Conservation (phyloP, 2,113 vertebrate species). For the Peucedramus taeniatus region DNA sequence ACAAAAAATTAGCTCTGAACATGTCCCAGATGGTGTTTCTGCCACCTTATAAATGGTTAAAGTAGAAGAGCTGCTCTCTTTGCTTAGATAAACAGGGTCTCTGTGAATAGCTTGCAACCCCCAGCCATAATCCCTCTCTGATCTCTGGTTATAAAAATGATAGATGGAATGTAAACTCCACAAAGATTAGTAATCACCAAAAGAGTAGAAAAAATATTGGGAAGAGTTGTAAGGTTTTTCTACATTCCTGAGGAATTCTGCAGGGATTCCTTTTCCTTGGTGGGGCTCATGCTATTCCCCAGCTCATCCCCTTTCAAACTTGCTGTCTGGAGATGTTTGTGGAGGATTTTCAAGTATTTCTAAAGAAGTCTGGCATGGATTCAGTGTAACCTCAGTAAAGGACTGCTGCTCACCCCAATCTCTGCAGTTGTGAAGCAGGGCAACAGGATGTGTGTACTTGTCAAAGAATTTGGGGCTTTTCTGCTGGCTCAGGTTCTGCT, state of each 20-base stretch:
- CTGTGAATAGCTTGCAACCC: conserved; percentile 18
- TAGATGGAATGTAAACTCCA: conserved; percentile 56
- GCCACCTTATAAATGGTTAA: conserved; percentile 6
- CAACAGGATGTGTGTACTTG: background rate
- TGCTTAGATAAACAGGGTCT: conserved; percentile 41
- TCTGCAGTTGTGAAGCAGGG: background rate
- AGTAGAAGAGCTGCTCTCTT: background rate
- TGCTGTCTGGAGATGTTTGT: background rate
- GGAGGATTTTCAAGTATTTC: background rate
- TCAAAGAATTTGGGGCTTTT: conserved; percentile 1
- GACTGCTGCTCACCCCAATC: background rate
- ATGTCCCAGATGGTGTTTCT: background rate
- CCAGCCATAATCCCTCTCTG: conserved; percentile 31
- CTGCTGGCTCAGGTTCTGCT: background rate
- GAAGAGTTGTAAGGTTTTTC: background rate
- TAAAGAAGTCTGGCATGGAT: background rate
- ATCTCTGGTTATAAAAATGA: conserved; percentile 61
- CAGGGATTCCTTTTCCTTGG: background rate
- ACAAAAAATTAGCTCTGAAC: background rate
- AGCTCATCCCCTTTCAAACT: background rate
- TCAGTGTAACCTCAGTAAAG: background rate
- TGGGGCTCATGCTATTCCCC: background rate
- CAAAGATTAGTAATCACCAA: conserved; percentile 42
- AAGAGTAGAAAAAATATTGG: background rate
- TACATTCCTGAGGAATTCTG: conserved; percentile 46